Evolutionary conservation across 2,113 vertebrate genomes (phyloP), one percentile per base, ranked within the genome.

Genomic region (Redunca redunca): DNA sequence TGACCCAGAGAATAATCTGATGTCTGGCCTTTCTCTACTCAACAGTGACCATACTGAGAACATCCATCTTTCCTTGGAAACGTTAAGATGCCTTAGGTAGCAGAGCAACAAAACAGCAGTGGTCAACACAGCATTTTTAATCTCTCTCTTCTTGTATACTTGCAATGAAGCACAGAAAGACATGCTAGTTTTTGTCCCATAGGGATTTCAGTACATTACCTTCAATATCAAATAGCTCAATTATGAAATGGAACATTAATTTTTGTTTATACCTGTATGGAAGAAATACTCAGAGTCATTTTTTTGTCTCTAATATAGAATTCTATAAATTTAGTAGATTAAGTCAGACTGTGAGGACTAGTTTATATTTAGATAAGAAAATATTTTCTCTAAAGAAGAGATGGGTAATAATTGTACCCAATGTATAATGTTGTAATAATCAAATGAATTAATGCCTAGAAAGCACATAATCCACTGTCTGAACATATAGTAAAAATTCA

Each of bases 21-120:
- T 3, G 16, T 3, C 11, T 43, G 6, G 1, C 10, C 40, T 17
- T 40, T 8, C 12, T 6, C 11, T 28, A 26, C 23, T 11, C 6
- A 23, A 15, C 12, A 40, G 15, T 50, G 28, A 17, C 10, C 13
- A 2, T 53, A 23, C 33, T 62, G 53, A 60, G 33, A 81, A 33
- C 1, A 64, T 26, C 7, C 48, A 26, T 57, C 7, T 71, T 53
- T 88, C 21, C 26, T 86, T 62, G 23, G 48, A 86, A 50, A 58
- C 23, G 13, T 36, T 60, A 88, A n/a, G 23, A 80, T 30, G 16
- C 19, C 62, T 30, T 67, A 30, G 30, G 40, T 3, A 83, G 16
- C 2, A 60, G 3, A 77, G 28, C 9, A 71, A 55, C 15, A 53
- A 78, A 92, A 48, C 1, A 60, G 50, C n/a, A 53, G 40, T 82